Conservation (phyloP, 2,797 vertebrate species). For the Catamblyrhynchus diadema region DNA sequence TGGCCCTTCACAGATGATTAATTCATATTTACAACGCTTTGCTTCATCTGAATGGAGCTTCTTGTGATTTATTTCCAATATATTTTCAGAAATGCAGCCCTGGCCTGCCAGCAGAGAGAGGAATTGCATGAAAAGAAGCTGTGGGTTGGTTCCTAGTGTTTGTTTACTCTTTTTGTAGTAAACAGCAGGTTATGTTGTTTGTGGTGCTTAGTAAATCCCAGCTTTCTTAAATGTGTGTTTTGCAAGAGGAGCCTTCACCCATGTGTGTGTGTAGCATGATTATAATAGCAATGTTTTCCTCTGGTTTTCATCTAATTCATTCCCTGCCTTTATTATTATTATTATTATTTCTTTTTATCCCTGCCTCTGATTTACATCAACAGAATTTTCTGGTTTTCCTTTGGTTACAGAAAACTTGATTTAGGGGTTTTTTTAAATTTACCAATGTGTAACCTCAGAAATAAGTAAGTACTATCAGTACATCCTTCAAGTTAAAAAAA, state of each 20-base stretch:
- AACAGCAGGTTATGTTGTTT: not conserved
- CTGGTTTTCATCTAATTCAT: not conserved
- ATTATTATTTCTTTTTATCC: not conserved
- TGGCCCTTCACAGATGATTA: not conserved
- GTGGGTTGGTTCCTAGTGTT: not conserved
- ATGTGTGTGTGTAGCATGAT: not conserved
- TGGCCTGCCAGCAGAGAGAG: not conserved
- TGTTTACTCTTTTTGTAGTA: not conserved
- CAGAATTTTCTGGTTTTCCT: not conserved
- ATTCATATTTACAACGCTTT: not conserved
- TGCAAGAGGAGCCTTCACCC: not conserved
- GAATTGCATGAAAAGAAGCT: not conserved
- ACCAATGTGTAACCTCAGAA: not conserved
- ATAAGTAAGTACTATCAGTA: not conserved
- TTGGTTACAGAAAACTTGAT: not conserved
- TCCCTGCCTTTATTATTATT: not conserved
- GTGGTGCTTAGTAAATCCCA: not conserved
- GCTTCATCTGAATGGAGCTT: not conserved
- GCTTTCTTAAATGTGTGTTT: not conserved
- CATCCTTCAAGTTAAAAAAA: not conserved
- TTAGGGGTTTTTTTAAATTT: not conserved
- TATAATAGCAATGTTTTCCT: not conserved
- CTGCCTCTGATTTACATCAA: not conserved
- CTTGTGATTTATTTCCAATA: not conserved
- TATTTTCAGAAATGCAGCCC: not conserved